Evolutionary conservation across 2,797 vertebrate genomes (phyloP), one percentile per base, ranked within the genome.

Genomic region (Trachops cirrhosus): DNA sequence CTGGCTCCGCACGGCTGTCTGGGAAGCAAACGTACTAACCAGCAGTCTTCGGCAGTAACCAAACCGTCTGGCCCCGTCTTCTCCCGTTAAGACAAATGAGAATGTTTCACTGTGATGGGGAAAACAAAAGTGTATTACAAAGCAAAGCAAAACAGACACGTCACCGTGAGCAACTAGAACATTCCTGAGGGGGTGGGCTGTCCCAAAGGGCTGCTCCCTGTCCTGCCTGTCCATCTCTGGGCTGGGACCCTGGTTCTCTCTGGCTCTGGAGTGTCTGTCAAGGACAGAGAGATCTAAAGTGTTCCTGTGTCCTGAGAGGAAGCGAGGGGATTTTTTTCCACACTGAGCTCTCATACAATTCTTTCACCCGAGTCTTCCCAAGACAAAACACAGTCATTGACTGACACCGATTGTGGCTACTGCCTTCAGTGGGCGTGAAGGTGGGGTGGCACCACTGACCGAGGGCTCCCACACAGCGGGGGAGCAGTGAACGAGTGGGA

Each of bases 21-120:
- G 7, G 52, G 82, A 88, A 89, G 86, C 0, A 11, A 57, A 5
- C 1, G 70, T 89, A 98, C 98, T 99, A 98, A 99, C 99, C 99
- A 99, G 98, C 95, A 99, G 98, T 96, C 99, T 99, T n/a, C 99
- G 99, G 95, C 99, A 99, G 96, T 99, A 99, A 88, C 99, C 99
- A 11, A 99, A 99, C 94, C 99, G 97, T 78, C 99, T 98, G 98
- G 99, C 99, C 73, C 99, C 99, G 0, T 99, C 99, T 97, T 99
- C 99, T 64, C 99, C 99, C 2, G 99, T 99, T 98, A 99, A 96
- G 97, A 99, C 99, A 97, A 99, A 99, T 0, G 99, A 99, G 98
- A 99, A 99, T 0, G 99, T 99, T 98, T 99, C 99, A 80, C 99
- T 99, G 97, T 22, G 92, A 73, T 73, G 87, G 74, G 68, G 57